These are phyloP conservation scores for Axis porcinus DNA, from an alignment of 2,113 vertebrate species.

Conservation along the genomic window DNA sequence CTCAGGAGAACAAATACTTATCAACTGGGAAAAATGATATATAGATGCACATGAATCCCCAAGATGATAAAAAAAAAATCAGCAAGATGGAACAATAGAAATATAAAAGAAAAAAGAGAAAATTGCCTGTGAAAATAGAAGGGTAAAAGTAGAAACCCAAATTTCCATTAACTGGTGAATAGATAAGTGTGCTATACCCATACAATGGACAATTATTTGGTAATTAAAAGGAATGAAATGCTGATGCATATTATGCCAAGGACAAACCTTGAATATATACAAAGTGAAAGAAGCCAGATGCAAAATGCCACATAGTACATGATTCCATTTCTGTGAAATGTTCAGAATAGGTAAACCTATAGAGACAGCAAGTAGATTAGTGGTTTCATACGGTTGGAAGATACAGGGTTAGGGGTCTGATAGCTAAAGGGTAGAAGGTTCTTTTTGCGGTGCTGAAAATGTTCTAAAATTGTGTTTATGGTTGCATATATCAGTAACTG, in stretches of 20 bases:
- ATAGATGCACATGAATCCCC: neutral
- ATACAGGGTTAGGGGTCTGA: neutral
- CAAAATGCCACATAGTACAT: neutral
- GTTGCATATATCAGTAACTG: neutral
- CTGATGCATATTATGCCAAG: neutral
- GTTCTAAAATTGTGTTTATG: neutral
- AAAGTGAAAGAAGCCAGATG: neutral
- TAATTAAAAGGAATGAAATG: neutral
- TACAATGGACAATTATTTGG: neutral
- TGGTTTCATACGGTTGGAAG: neutral
- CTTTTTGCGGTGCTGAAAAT: neutral
- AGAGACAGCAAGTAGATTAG: neutral
- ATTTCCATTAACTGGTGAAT: neutral
- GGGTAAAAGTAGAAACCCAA: neutral
- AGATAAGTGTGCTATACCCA: neutral
- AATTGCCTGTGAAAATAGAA: neutral
- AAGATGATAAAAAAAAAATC: neutral
- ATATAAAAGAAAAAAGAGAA: neutral
- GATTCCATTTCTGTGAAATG: neutral
- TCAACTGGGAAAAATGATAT: constrained; percentile 2
- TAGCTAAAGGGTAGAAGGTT: neutral
- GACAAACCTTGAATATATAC: neutral
- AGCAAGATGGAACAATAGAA: neutral
- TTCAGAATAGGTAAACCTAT: neutral
- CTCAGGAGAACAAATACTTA: neutral